These are phyloP conservation scores for Theretra japonica DNA, from an alignment of 2,888 invertebrate genomes.

Conservation along the genomic window DNA sequence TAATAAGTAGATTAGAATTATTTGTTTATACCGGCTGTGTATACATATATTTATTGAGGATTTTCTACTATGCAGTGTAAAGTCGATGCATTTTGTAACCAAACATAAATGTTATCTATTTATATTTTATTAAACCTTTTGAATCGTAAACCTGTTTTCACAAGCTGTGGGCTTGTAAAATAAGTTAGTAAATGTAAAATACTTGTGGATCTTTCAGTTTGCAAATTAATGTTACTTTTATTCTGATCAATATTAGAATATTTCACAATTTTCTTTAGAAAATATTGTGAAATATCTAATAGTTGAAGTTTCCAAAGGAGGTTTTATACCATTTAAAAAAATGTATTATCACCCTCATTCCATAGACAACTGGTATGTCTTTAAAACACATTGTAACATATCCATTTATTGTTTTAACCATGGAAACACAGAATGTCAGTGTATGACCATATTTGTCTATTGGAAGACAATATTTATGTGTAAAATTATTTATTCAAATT, in stretches of 20 bases:
- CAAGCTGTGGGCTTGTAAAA: not conserved
- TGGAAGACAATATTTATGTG: constrained; percentile 13
- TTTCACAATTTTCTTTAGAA: not conserved
- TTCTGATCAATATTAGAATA: not conserved
- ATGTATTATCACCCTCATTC: not conserved
- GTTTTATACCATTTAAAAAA: constrained; percentile 1
- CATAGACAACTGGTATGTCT: constrained; percentile 17
- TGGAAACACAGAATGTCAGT: constrained; percentile 7
- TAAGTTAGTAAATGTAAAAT: not conserved
- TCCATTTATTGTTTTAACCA: constrained; percentile 20
- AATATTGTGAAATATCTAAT: not conserved
- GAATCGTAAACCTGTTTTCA: not conserved
- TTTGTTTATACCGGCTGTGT: constrained; percentile 37
- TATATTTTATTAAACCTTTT: not conserved
- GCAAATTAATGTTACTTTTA: not conserved
- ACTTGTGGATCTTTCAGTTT: not conserved
- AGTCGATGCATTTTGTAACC: constrained; percentile 15
- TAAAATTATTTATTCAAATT: constrained; percentile 21
- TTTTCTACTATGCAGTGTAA: constrained; percentile 14
- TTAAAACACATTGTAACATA: constrained; percentile 21
- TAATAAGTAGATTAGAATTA: not conserved
- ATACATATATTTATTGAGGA: constrained; percentile 30
- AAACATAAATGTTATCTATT: not conserved
- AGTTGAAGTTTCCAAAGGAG: not conserved
- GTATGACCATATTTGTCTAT: constrained; percentile 14